These are phyloP conservation scores for Cathartes aura DNA, from an alignment of 2,113 vertebrate species.

Conservation along the genomic window DNA sequence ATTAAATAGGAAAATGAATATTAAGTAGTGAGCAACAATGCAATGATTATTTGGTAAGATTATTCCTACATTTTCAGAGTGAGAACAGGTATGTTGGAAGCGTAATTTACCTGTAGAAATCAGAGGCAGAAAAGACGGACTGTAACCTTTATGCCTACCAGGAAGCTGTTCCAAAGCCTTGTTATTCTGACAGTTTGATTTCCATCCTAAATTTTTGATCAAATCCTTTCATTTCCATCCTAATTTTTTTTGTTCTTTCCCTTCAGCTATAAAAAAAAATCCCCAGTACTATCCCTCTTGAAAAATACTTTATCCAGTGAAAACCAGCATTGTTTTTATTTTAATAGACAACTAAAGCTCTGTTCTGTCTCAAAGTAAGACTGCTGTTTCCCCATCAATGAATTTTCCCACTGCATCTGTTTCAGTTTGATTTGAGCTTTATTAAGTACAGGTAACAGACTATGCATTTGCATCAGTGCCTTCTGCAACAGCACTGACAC, in stretches of 20 bases:
- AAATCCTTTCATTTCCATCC: not conserved
- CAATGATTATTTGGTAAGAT: not conserved
- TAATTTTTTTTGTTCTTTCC: not conserved
- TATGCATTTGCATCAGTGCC: rapidly evolving
- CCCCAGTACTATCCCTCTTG: not conserved
- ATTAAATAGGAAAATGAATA: not conserved
- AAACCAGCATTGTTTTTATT: not conserved
- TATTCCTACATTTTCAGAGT: not conserved
- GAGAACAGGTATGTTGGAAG: not conserved
- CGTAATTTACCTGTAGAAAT: not conserved
- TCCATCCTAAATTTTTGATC: not conserved
- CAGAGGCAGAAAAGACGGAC: not conserved
- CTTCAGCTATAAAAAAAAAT: not conserved
- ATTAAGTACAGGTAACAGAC: not conserved
- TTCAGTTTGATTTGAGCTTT: not conserved
- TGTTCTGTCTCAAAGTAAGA: not conserved
- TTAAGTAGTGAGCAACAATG: not conserved
- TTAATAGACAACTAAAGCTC: not conserved
- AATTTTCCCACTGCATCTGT: not conserved
- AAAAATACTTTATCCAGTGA: not conserved
- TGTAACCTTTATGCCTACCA: not conserved
- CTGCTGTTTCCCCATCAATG: rapidly evolving
- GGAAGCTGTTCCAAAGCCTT: not conserved
- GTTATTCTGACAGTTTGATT: not conserved
- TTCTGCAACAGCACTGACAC: not conserved